Conservation (phyloP, 2,888 invertebrate species). For the Thecocarcelia acutangulata region DNA sequence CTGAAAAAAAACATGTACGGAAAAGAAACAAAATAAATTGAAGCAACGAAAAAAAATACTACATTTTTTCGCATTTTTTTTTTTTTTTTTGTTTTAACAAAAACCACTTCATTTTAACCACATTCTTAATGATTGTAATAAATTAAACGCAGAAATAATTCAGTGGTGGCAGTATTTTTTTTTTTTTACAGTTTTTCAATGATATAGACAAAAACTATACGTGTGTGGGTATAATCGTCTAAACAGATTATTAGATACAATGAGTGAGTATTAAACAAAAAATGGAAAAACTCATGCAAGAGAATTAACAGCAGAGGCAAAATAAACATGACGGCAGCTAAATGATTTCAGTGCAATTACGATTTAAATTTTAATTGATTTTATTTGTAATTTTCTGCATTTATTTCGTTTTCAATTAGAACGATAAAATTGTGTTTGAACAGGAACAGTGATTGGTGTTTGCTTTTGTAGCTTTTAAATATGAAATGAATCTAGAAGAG, state of each 20-base stretch:
- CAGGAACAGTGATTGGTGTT: not conserved
- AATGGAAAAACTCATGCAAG: not conserved
- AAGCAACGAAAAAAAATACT: conserved; percentile 7
- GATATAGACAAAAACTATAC: not conserved
- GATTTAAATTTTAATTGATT: conserved; percentile 28
- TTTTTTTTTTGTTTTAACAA: conserved; percentile 25
- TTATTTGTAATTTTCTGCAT: conserved; percentile 8
- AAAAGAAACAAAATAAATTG: conserved; percentile 20
- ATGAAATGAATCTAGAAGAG: no score
- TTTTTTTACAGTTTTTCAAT: not conserved
- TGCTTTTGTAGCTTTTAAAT: no score
- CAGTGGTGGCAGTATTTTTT: conserved; percentile 12
- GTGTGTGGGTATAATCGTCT: not conserved
- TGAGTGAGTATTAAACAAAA: conserved; percentile 3
- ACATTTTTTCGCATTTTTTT: no score
- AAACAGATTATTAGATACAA: not conserved
- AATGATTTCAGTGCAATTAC: not conserved
- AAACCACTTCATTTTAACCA: conserved; percentile 64
- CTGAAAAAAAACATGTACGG: not conserved
- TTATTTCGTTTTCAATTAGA: not conserved
- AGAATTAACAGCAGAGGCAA: not conserved
- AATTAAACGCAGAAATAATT: conserved; percentile 58
- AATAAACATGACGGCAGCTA: not conserved
- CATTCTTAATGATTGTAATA: conserved; percentile 63
- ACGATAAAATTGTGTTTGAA: not conserved